phyloP scores from a whole-genome alignment of 2,888 invertebrate genomes.

The Hololepta plana region DNA sequence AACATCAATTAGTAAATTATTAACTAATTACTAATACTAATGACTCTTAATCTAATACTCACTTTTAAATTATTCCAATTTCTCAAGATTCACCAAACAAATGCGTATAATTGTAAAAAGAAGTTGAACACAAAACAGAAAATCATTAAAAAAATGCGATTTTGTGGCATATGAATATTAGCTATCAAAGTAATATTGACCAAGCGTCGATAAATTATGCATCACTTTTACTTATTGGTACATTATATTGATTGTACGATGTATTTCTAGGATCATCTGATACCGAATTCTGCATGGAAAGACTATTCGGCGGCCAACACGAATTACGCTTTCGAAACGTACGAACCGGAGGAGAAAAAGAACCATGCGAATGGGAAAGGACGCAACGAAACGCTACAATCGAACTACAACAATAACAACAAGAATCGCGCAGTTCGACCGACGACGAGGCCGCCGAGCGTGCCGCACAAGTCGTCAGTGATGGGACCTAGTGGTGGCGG shows the following conservation, averaged over 20 bases:
- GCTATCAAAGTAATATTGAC: no score
- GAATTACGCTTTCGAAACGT: constrained; percentile 80
- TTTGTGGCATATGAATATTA: no score
- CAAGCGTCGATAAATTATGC: neutral
- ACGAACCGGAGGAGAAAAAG: constrained; percentile 61
- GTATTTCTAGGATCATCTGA: constrained; percentile 56
- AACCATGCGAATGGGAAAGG: constrained; percentile 14
- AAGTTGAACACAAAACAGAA: no score
- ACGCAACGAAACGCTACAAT: constrained; percentile 17
- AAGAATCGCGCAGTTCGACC: constrained; percentile 16
- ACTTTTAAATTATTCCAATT: no score
- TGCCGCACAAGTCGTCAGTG: constrained; percentile 13
- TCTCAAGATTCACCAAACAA: no score
- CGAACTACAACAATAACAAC: constrained; percentile 10
- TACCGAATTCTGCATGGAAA: constrained; percentile 75
- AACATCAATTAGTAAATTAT: no score
- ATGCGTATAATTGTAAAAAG: no score
- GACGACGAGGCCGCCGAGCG: constrained; percentile 21
- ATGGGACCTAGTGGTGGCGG: constrained; percentile 5
- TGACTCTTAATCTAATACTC: no score
- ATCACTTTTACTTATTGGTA: neutral
- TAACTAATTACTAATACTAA: no score
- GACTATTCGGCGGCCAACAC: constrained; percentile 70
- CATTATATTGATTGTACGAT: no score
- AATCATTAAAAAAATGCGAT: no score